Evolutionary conservation across 2,888 invertebrate species (phyloP).

Genomic region (Micropterix aruncella): DNA sequence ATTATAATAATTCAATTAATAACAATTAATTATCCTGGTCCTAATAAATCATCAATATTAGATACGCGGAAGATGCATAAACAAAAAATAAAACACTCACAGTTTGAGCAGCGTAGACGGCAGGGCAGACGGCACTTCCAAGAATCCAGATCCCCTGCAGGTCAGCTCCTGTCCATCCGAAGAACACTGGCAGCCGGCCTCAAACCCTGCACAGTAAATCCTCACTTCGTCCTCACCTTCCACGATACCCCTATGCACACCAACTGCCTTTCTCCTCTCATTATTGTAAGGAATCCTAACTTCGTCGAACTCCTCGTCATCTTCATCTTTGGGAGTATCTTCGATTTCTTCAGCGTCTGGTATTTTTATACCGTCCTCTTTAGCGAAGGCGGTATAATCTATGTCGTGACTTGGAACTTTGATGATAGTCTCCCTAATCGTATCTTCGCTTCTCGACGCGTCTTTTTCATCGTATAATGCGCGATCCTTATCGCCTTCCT

Average conservation of each 20-base stretch:
- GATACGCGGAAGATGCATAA: too few species aligned
- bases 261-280: background rate
- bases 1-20: too few species aligned
- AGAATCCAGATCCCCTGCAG: constrained; percentile 11
- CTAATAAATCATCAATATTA: too few species aligned
- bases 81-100: constrained; percentile 8
- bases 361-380: background rate
- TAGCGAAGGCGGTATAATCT: background rate
- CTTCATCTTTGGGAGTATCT: background rate
- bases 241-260: background rate
- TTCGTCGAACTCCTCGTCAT: background rate
- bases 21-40: too few species aligned
- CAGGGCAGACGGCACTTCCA: constrained; percentile 11
- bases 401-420: constrained; percentile 1
- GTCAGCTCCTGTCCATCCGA: constrained; percentile 10
- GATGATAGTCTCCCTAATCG: background rate
- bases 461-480: too few species aligned
- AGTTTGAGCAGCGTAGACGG: constrained; percentile 11
- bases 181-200: constrained; percentile 11
- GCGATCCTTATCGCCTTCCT: too few species aligned
- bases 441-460: too few species aligned
- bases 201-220: constrained; percentile 11
- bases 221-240: constrained; percentile 6
- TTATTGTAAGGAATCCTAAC: background rate
- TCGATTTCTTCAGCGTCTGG: background rate